phyloP scores from a whole-genome alignment of 2,888 invertebrate species.

The Hydrotaea diabolus region DNA sequence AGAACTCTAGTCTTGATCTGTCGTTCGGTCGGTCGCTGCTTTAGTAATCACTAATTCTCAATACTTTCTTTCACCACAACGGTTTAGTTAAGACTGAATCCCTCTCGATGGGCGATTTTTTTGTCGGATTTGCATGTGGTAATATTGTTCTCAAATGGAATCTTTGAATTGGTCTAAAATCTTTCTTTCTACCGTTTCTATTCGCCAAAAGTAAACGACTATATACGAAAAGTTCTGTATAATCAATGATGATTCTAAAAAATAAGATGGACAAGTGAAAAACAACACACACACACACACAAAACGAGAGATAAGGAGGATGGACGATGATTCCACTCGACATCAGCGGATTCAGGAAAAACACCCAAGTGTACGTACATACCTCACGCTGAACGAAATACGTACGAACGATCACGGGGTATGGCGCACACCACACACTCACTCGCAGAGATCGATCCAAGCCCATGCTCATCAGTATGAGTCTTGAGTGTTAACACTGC shows the following conservation, averaged over 20 bases:
- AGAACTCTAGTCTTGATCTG: neutral
- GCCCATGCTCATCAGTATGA: slow-evolving; percentile 26
- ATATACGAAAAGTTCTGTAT: slow-evolving; percentile 6
- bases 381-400: neutral
- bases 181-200: slow-evolving; percentile 11
- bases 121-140: too few species aligned
- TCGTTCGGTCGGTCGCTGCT: neutral
- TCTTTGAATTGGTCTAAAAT: slow-evolving; percentile 36
- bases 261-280: neutral
- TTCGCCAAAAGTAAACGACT: slow-evolving; percentile 45
- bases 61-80: slow-evolving; percentile 48
- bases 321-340: neutral
- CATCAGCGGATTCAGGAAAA: slow-evolving; percentile 24
- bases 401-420: neutral
- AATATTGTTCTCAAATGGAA: neutral
- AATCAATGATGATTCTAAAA: slow-evolving; percentile 12
- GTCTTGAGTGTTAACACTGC: slow-evolving; percentile 30
- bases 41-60: neutral
- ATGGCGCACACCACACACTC: neutral
- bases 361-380: neutral
- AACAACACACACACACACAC: neutral
- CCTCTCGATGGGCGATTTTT: neutral
- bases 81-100: slow-evolving; percentile 49
- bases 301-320: slow-evolving; percentile 43
- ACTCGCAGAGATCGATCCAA: neutral